Base-by-base conservation (phyloP, 2,888 invertebrate species). In the Halictus quadricinctus region DNA sequence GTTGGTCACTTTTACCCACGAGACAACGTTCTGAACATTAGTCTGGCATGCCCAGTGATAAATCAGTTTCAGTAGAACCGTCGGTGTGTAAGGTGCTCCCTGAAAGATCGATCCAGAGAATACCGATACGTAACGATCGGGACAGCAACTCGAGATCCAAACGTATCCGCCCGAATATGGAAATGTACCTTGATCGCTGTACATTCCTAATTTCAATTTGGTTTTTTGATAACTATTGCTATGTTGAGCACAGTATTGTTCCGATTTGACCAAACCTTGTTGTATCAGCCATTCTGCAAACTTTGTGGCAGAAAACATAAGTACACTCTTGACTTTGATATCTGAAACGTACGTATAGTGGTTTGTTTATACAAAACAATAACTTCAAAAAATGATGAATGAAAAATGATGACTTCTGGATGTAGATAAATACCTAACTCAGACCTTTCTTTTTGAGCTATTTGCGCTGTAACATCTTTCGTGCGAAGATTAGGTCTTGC, bases 11-110 rank as follows among this genome's bases (percentile, higher is more conserved):
- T 96, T 96, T 0, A 98, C 98, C 98, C 98, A 98, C 86, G 97
- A 97, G 0, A 97, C 96, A 0, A 98, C 98, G 92, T 98, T 98
- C 90, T 97, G 97, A 0, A 98, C 97, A 88, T 97, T 97, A 0
- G 98, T 98, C 93, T 98, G 98, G 89, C 98, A 98, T 0, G 98
- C 96, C 98, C 98, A 98, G 93, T 98, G 98, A 94, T 98, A 98
- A 77, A 98, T 96, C 0, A 98, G 95, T 91, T 98, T 98, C 0
- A 98, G 95, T 13, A 98, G 95, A 0, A 97, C 97, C 58, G 97
- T 97, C 0, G 98, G 98, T 0, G 97, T 97, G 94, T 98, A 97
- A 0, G 97, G 97, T 2, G 98, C 97, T 0, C 97, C 97, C 94
- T 98, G 98, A 92, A 98, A 98, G 78, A 98, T 96, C 0, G 98